phyloP scores from a whole-genome alignment of 2,888 invertebrate species.

The Tipula helvola region DNA sequence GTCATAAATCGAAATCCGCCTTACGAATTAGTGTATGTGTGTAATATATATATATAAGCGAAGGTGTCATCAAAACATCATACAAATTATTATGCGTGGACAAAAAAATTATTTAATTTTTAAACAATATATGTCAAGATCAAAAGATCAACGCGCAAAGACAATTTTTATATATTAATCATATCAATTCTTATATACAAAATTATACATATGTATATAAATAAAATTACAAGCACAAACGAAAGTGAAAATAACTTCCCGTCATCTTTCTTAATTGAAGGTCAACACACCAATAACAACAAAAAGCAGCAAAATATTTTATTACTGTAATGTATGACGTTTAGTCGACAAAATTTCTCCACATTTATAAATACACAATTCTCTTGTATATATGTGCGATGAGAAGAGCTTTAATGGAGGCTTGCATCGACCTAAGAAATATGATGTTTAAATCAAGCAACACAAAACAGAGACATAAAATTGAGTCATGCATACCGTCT shows the following conservation, averaged over 20 bases:
- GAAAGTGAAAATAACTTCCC: background rate
- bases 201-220: too few species aligned
- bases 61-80: background rate
- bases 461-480: background rate
- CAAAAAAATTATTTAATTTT: too few species aligned
- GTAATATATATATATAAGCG: background rate
- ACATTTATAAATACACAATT: background rate
- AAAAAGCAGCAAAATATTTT: background rate
- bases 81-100: background rate
- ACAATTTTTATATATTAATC: background rate
- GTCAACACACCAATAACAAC: background rate
- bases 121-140: background rate
- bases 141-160: background rate
- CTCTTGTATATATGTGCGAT: background rate
- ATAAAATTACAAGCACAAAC: background rate
- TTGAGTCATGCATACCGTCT: background rate
- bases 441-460: background rate
- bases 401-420: background rate
- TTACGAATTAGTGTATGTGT: background rate
- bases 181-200: background rate
- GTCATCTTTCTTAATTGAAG: background rate
- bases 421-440: background rate
- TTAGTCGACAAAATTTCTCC: background rate
- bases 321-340: background rate
- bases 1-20: background rate